A percentile compares a stretch with the other conserved stretches of the same genome.
Conservation (phyloP, 1,140 invertebrate species). For the Lucilia cuprina region DNA sequence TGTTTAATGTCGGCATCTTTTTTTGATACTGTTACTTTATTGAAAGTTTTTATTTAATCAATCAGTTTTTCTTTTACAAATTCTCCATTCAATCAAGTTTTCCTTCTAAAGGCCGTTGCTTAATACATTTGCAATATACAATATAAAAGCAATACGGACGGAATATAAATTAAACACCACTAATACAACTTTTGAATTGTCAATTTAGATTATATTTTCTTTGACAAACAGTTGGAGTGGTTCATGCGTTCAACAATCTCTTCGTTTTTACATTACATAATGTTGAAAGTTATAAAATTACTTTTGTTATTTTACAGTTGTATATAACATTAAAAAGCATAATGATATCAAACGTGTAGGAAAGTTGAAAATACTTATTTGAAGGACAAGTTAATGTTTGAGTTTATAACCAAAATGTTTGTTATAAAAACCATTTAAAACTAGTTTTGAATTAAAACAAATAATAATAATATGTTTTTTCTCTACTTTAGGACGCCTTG, state of each 20-base stretch:
- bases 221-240: too few species aligned
- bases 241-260: too few species aligned
- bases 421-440: too few species aligned
- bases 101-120: neutral
- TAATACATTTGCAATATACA: neutral
- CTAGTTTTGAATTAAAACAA: too few species aligned
- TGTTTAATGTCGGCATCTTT: neutral
- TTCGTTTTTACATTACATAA: neutral
- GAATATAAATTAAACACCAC: too few species aligned
- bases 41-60: neutral
- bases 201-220: too few species aligned
- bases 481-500: conserved; percentile 47
- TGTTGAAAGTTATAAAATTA: neutral
- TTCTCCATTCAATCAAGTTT: neutral
- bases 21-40: neutral
- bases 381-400: neutral
- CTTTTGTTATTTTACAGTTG: neutral
- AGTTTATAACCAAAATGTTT: too few species aligned
- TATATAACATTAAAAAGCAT: too few species aligned
- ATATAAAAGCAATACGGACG: too few species aligned
- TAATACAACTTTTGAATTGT: too few species aligned
- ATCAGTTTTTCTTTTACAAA: neutral
- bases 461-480: neutral
- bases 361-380: neutral
- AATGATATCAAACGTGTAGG: neutral